These are phyloP conservation scores for Chromoteleia sp. DNA, from an alignment of 2,888 invertebrate species.

Conservation along the genomic window DNA sequence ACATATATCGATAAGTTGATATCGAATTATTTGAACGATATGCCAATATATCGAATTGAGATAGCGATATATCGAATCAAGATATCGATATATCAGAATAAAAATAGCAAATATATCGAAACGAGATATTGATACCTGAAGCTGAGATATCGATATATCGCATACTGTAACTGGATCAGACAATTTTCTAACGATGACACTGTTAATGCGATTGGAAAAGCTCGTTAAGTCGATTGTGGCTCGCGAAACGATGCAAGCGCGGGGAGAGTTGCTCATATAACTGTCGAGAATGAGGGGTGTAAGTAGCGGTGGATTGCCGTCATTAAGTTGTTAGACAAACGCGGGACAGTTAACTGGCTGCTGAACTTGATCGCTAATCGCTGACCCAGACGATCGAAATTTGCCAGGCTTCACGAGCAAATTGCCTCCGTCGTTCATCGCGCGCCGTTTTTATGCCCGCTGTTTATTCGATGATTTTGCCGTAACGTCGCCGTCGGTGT, in stretches of 20 bases:
- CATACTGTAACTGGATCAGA: neutral
- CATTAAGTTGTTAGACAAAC: constrained; percentile 82
- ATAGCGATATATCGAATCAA: no score
- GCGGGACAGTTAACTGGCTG: constrained; percentile 78
- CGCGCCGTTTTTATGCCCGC: constrained; percentile 5
- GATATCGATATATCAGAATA: no score
- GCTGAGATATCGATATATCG: no score
- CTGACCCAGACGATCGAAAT: constrained; percentile 54
- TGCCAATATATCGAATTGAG: no score
- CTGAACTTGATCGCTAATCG: constrained; percentile 77
- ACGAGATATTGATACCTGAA: no score
- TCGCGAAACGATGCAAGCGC: constrained; percentile 21
- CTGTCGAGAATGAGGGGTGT: constrained; percentile 52
- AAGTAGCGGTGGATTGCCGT: constrained; percentile 82
- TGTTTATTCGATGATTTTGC: constrained; percentile 10
- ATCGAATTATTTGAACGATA: no score
- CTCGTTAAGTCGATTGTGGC: constrained; percentile 33
- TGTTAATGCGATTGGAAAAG: constrained; percentile 21
- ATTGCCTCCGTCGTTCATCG: constrained; percentile 19
- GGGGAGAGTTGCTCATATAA: constrained; percentile 25
- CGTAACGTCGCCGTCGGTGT: neutral
- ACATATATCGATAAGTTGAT: no score
- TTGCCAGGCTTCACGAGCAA: constrained; percentile 20
- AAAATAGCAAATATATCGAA: no score
- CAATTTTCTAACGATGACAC: constrained; percentile 24